Percentiles rank a stretch among this genome's conserved stretches.
Evolutionary conservation across 1,140 invertebrate species (phyloP).

Genomic region (Pseudomyrmex concolor): DNA sequence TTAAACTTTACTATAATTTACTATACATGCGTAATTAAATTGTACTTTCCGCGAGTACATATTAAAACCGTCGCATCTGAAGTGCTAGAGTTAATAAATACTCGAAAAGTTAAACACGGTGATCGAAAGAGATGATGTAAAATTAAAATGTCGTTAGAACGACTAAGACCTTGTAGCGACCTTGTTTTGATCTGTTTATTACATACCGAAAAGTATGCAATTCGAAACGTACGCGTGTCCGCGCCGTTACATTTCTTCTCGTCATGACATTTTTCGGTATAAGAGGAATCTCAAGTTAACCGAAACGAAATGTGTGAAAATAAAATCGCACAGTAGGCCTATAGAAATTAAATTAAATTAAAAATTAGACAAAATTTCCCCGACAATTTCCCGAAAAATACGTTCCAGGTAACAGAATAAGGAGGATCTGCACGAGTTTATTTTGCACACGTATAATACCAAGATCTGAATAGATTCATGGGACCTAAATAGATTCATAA

Average conservation of each 20-base stretch:
- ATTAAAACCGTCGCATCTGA: background rate
- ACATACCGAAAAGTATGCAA: conserved; percentile 4
- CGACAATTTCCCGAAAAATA: conserved; percentile 3
- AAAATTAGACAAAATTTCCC: background rate
- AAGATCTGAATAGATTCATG: too few species aligned
- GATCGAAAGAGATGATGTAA: conserved; percentile 37
- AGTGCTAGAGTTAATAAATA: conserved; percentile 23
- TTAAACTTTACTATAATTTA: conserved; percentile 20
- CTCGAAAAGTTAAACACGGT: conserved; percentile 27
- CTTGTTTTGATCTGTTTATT: conserved; percentile 41
- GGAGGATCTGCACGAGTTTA: conserved; percentile 11
- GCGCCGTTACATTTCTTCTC: conserved; percentile 15
- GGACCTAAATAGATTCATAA: conserved; percentile 11
- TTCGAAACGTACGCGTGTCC: conserved; percentile 36
- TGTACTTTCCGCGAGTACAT: background rate
- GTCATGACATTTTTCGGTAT: background rate
- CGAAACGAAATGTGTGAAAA: conserved; percentile 50
- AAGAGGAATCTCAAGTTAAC: conserved; percentile 11
- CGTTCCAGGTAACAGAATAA: conserved; percentile 1
- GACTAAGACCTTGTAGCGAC: conserved; percentile 15
- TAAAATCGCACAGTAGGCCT: conserved; percentile 41
- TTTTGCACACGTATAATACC: background rate
- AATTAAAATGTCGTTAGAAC: conserved; percentile 42
- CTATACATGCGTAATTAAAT: conserved; percentile 9
- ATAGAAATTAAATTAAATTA: conserved; percentile 22